phyloP scores from a whole-genome alignment of 2,797 vertebrate species.

The Loris lydekkerianus region DNA sequence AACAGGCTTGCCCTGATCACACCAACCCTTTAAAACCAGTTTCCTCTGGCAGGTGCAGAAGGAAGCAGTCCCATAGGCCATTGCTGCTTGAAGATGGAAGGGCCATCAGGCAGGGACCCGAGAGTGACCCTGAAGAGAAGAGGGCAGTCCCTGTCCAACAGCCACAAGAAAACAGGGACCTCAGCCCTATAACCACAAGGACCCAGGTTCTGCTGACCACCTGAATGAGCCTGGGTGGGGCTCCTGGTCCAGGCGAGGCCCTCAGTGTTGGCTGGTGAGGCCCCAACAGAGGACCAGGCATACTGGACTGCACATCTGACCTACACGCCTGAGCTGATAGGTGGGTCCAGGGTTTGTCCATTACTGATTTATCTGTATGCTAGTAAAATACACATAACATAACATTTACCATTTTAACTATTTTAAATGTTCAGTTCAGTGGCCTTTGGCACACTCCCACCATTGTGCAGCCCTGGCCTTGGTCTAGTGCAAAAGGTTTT shows the following conservation, averaged over 20 bases:
- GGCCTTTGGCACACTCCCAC: fast-evolving
- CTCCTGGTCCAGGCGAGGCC: background rate
- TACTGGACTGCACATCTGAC: fast-evolving
- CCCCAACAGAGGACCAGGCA: background rate
- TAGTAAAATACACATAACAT: background rate
- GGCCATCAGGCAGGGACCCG: background rate
- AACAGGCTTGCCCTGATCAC: background rate
- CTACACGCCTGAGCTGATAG: fast-evolving
- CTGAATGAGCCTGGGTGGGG: background rate
- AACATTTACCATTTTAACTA: fast-evolving
- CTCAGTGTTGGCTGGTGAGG: background rate
- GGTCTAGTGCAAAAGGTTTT: background rate
- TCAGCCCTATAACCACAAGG: background rate
- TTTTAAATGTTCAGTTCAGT: fast-evolving
- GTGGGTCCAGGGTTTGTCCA: fast-evolving
- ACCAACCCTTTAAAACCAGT: background rate
- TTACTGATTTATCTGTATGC: background rate
- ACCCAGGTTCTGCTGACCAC: background rate
- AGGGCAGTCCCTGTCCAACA: background rate
- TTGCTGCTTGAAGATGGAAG: background rate
- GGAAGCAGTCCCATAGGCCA: background rate
- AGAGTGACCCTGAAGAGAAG: no score
- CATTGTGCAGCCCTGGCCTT: fast-evolving
- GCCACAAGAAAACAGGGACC: background rate
- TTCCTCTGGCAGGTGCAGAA: background rate